phyloP scores from a whole-genome alignment of 2,888 invertebrate genomes.

The Nemurella pictetii region DNA sequence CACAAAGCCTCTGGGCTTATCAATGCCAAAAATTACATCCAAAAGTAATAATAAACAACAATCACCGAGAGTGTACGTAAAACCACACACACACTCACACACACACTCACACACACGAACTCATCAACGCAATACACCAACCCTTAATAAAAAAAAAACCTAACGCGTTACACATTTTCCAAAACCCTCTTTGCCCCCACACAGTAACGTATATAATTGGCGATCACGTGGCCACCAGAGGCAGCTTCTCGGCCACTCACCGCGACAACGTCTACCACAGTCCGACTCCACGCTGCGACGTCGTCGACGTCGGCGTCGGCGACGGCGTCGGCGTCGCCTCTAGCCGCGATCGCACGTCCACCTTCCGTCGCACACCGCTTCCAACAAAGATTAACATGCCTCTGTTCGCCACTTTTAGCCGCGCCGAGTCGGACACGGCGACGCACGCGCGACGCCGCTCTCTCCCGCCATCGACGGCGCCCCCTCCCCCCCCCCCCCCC shows the following conservation, averaged over 20 bases:
- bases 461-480: conserved; percentile 2
- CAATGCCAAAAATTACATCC: too few relatives aligned
- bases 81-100: too few relatives aligned
- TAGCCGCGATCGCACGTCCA: background rate
- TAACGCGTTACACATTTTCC: background rate
- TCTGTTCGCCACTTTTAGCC: conserved; percentile 19
- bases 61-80: too few relatives aligned
- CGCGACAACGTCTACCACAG: background rate
- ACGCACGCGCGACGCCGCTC: conserved; percentile 1
- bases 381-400: conserved; percentile 16
- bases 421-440: background rate
- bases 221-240: background rate
- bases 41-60: too few relatives aligned
- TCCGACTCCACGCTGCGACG: background rate
- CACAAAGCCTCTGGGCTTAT: too few relatives aligned
- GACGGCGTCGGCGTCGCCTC: background rate
- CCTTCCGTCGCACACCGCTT: background rate
- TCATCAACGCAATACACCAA: too few relatives aligned
- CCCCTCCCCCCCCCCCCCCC: background rate
- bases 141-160: too few relatives aligned
- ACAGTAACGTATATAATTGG: background rate
- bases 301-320: background rate
- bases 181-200: too few relatives aligned
- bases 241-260: background rate
- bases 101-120: too few relatives aligned